These are phyloP conservation scores for Erinaceus europaeus DNA, from an alignment of 2,113 vertebrate genomes.

Conservation along the genomic window DNA sequence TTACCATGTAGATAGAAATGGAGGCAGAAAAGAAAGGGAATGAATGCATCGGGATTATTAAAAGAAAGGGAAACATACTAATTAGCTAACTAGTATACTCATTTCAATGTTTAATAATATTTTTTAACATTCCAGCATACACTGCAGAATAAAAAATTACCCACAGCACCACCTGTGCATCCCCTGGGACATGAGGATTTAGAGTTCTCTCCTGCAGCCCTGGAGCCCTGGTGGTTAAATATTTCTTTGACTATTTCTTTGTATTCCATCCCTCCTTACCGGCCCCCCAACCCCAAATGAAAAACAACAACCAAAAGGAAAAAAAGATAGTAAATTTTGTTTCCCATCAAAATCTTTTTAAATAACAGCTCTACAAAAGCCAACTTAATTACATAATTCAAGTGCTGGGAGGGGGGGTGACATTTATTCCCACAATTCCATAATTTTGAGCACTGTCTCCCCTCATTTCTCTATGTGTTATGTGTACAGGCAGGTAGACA, in stretches of 20 bases:
- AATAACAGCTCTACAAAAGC: constrained; percentile 50
- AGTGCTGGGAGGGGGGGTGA: constrained; percentile 2
- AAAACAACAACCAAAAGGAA: constrained; percentile 12
- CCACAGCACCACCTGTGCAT: constrained; percentile 48
- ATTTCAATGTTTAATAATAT: constrained; percentile 75
- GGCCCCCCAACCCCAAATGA: constrained; percentile 33
- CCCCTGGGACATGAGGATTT: constrained; percentile 61
- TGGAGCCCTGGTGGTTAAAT: constrained; percentile 46
- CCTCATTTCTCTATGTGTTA: not conserved
- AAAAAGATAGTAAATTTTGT: constrained; percentile 49
- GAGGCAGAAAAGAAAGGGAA: constrained; percentile 69
- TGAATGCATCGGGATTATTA: constrained; percentile 77
- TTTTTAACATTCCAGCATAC: constrained; percentile 77
- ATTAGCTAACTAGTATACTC: constrained; percentile 78
- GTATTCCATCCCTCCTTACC: not conserved
- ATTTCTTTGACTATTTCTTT: constrained; percentile 51
- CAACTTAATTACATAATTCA: constrained; percentile 51
- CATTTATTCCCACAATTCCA: not conserved
- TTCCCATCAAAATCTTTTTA: constrained; percentile 50
- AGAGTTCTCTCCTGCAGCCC: not conserved
- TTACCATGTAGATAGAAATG: constrained; percentile 77
- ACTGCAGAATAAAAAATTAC: constrained; percentile 70
- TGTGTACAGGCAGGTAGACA: not conserved
- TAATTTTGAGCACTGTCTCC: constrained; percentile 40
- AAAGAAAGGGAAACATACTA: constrained; percentile 81